phyloP scores from a whole-genome alignment of 2,797 vertebrate genomes.

The Cossypha polioptera region DNA sequence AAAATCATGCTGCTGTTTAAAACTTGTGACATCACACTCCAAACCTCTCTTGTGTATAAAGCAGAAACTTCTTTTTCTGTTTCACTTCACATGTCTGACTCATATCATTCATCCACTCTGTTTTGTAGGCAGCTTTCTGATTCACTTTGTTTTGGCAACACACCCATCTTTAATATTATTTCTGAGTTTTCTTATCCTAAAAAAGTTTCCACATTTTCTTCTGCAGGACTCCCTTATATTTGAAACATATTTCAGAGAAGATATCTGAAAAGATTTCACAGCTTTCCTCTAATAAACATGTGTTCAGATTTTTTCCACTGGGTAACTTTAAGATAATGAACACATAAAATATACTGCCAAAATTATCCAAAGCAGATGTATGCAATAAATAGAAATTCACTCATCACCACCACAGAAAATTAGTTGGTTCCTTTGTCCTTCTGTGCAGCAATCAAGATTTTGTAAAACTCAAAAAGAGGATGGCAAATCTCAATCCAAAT shows the following conservation, averaged over 20 bases:
- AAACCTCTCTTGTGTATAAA: background rate
- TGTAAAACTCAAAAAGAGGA: background rate
- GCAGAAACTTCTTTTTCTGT: background rate
- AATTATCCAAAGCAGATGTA: background rate
- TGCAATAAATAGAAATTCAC: background rate
- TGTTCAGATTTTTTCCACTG: background rate
- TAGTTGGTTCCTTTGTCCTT: background rate
- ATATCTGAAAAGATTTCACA: background rate
- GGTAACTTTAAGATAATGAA: background rate
- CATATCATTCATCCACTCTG: background rate
- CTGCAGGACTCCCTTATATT: background rate
- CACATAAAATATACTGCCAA: background rate
- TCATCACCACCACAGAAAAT: background rate
- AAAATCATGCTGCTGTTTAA: background rate
- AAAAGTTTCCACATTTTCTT: background rate
- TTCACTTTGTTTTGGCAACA: background rate
- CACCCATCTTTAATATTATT: background rate
- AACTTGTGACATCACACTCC: background rate
- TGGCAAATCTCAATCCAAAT: background rate
- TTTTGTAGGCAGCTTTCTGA: background rate
- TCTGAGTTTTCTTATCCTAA: background rate
- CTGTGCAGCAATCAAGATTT: background rate
- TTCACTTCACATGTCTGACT: background rate
- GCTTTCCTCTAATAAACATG: background rate
- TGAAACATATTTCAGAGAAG: background rate